Base-by-base conservation (phyloP, 2,113 vertebrate genomes). In the Chionodraco myersi region DNA sequence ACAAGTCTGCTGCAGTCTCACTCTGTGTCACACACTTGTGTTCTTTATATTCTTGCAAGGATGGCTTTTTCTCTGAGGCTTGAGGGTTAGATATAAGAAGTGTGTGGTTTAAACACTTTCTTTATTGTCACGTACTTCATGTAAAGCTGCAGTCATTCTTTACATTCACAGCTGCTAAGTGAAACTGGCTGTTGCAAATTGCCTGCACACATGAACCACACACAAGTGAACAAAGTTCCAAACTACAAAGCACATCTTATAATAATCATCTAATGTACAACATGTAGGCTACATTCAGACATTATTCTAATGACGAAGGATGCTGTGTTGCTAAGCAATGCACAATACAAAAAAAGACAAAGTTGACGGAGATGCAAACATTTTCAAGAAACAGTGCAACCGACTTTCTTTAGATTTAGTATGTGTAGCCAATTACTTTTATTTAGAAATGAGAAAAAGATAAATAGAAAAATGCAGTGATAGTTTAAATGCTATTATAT, bases 151-250 rank as follows among this genome's bases (percentile, higher is more conserved):
- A 82, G 5, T 77, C 82, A 83, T 21, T 3, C 6, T 72, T 5
- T 13, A 10, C 70, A 64, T 85, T 69, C 70, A 78, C 13, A 76
- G 44, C 12, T 53, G n/a, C 16, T 63, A 2, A 44, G 54, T 48
- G 21, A 0, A 70, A 57, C 63, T n/a, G 79, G 60, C 69, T 83
- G 88, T 85, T 83, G 77, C 68, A 82, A 81, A 12, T 58, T 51
- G 51, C 45, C 45, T 77, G 26, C 7, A 21, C 45, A 9, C 47
- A 15, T 9, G 70, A 0, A 12, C 18, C 44, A 68, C 49, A 26
- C 10, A 6, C 41, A 54, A 12, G 4, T 34, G 21, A n/a, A 63
- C 13, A 10, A 15, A 41, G n/a, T 5, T 52, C 9, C 4, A 44
- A 74, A 4, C 18, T 7, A 1, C 3, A 21, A 41, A 47, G 2